A percentile compares a stretch with the other conserved stretches of the same genome.
Evolutionary conservation across 1,140 invertebrate species (phyloP).

Genomic region (Drosophila bocqueti): DNA sequence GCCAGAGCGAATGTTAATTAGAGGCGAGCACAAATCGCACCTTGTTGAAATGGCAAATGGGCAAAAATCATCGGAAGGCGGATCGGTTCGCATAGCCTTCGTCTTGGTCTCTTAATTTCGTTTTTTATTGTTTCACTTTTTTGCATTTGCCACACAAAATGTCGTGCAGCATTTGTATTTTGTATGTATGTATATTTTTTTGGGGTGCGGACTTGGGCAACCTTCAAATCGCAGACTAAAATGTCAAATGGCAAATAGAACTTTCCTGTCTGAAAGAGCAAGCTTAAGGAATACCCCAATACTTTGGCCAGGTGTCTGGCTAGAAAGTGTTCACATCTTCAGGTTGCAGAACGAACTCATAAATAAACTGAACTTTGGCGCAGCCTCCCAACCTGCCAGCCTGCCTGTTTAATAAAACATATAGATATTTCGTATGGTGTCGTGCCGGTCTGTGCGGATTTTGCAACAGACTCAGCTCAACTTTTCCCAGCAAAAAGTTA

Average conservation of each 20-base stretch:
- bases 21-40: slow-evolving; percentile 60
- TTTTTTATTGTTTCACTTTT: slow-evolving; percentile 33
- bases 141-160: slow-evolving; percentile 55
- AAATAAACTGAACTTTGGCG: slow-evolving; percentile 58
- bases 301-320: background rate
- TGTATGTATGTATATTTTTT: slow-evolving; percentile 6
- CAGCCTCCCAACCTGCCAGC: background rate
- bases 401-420: slow-evolving; percentile 38
- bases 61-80: slow-evolving; percentile 38
- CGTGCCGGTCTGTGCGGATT: slow-evolving; percentile 33
- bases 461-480: slow-evolving; percentile 31
- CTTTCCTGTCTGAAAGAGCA: slow-evolving; percentile 52
- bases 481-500: slow-evolving; percentile 43
- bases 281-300: slow-evolving; percentile 6
- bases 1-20: slow-evolving; percentile 58
- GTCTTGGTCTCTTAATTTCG: slow-evolving; percentile 48
- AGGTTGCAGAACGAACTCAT: slow-evolving; percentile 28
- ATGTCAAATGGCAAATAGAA: slow-evolving; percentile 72
- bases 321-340: slow-evolving; percentile 38
- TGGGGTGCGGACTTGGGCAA: slow-evolving; percentile 68
- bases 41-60: slow-evolving; percentile 66
- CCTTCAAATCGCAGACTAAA: slow-evolving; percentile 63
- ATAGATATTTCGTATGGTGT: slow-evolving; percentile 42
- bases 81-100: slow-evolving; percentile 51
- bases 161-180: slow-evolving; percentile 62